Base-by-base conservation (phyloP, 2,113 vertebrate genomes). In the Oncorhynchus kisutch region DNA sequence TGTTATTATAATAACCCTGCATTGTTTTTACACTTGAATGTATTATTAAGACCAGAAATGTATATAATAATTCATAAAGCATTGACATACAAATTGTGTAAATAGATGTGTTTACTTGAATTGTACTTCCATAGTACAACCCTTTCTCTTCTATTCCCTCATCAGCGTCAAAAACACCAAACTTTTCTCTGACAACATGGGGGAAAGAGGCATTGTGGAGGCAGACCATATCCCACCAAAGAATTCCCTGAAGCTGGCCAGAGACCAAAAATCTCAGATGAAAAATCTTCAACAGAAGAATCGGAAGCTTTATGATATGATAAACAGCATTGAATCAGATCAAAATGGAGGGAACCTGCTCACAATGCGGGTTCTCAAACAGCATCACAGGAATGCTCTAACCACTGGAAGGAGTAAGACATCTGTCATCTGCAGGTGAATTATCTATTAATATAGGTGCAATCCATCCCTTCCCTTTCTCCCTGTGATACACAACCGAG, bases 191-290 rank as follows among this genome's bases (percentile, higher is more conserved):
- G 20, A 25, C 22, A 25, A 24, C 6, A 7, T 13, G 18, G 70
- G 70, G 22, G 70, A 71, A 13, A 71, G 54, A 45, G 70, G 70
- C 45, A 27, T 51, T 2, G 70, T 71, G 14, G 70, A 71, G 54
- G 70, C 70, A 11, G 70, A 71, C 25, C 70, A 71, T 25, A 71
- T 71, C 13, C 70, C 70, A 25, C 49, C 70, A n/a, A 4, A 27
- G 49, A 13, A 20, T 12, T 71, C 70, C 13, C 49, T 71, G 70
- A 71, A 14, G 49, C 24, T 3, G 49, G 70, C 70, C 2, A 31
- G 20, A 25, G 1, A 27, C 3, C 22, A 57, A 14, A n/a, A 20
- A 8, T 8, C 34, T 5, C 24, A 27, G 5, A 54, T 71, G 24
- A 0, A 1, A 3, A 4, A 2, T 22, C 25, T 71, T 5, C 12